phyloP scores from a whole-genome alignment of 2,113 vertebrate species.

The Brachypteracias leptosomus region DNA sequence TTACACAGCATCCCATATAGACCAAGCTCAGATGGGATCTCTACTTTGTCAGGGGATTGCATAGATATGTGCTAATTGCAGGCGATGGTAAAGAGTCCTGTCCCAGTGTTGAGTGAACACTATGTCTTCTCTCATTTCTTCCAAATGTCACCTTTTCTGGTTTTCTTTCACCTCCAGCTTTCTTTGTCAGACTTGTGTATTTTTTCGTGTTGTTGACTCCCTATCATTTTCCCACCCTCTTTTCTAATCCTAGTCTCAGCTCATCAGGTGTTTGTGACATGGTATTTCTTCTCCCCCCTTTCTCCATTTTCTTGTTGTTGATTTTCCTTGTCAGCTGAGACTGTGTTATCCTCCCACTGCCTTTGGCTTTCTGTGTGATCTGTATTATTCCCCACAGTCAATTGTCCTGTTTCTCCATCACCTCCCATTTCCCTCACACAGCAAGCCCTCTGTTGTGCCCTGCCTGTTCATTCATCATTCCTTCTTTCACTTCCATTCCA shows the following conservation, averaged over 20 bases:
- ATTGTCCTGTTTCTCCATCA: neutral
- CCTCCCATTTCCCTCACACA: neutral
- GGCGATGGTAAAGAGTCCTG: rapidly evolving
- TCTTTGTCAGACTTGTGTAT: neutral
- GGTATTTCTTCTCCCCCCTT: neutral
- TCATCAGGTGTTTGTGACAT: neutral
- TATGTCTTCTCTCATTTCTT: neutral
- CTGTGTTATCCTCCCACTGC: neutral
- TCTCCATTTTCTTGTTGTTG: neutral
- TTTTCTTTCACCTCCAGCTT: neutral
- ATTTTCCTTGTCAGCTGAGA: neutral
- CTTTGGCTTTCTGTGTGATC: neutral
- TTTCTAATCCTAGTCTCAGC: neutral
- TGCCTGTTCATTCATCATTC: neutral
- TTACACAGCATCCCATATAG: neutral
- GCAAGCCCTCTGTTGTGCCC: neutral
- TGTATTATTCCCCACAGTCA: neutral
- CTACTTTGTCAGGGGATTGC: neutral
- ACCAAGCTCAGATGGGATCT: neutral
- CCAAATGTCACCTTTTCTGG: neutral
- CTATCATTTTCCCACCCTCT: neutral
- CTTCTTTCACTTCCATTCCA: neutral
- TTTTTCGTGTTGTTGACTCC: neutral
- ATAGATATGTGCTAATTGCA: neutral
- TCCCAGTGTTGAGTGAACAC: neutral